Evolutionary conservation across 2,888 invertebrate species (phyloP), one percentile per base, ranked within the genome.

Genomic region (Diadromus collaris): DNA sequence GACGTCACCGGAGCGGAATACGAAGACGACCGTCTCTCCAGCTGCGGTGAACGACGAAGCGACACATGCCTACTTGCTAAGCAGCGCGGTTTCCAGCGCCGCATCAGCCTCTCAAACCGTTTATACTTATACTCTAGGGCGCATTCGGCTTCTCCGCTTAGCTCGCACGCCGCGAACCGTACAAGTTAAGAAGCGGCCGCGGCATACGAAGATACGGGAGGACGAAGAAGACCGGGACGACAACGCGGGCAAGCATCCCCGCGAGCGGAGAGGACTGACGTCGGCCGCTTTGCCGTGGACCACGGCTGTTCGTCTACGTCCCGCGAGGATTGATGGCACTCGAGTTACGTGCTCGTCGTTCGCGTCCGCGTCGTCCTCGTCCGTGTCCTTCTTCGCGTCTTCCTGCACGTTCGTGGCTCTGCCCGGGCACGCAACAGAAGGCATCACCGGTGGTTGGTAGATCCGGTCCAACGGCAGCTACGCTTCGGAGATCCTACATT

Each of bases 301-400:
- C 86, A 85, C 79, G 87, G 89, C 87, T 88, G 86, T 89, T 89
- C 89, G 88, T 89, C 89, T 89, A 89, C 87, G 89, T 89, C 89
- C 82, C 79, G 54, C 54, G 60, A 89, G 87, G 89, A 90, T 90
- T 90, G 89, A 90, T 90, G 89, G 88, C 88, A 85, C 82, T 85
- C 78, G 80, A 82, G 81, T 83, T 83, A 80, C 82, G 80, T 82
- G 80, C 70, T 72, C 80, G 72, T 82, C 81, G 76, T 80, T 65
- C 81, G 68, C 70, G 51, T 56, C 71, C 79, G 61, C 73, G 69
- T 78, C 79, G 70, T 81, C 58, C 54, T 63, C 79, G 71, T 78
- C 80, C 65, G 51, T 65, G 73, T 77, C 80, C 64, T 77, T 75
- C 68, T 69, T 60, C 61, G 54, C 77, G 54, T 78, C 74, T 61